phyloP scores from a whole-genome alignment of 2,888 invertebrate species.

The Archaeoteleia sp. region DNA sequence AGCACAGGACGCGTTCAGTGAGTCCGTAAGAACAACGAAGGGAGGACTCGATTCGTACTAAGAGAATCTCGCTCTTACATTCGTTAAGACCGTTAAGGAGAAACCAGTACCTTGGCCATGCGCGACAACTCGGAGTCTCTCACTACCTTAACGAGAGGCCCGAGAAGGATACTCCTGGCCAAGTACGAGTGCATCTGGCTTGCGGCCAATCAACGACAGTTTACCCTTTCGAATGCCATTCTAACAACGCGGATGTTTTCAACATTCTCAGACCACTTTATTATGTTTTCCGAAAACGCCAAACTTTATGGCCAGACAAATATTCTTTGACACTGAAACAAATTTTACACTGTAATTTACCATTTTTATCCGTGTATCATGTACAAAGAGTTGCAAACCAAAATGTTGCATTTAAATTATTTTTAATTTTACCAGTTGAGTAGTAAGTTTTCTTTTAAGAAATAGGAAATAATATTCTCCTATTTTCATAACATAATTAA shows the following conservation, averaged over 20 bases:
- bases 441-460: no score
- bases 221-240: slow-evolving; percentile 17
- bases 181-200: slow-evolving; percentile 26
- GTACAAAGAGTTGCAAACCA: no score
- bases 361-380: no score
- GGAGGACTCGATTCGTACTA: slow-evolving; percentile 17
- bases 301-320: no score
- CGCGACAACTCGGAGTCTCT: not conserved
- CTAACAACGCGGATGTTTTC: slow-evolving; percentile 35
- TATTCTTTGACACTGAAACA: no score
- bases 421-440: no score
- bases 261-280: no score
- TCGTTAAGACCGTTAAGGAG: slow-evolving; percentile 67
- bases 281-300: no score
- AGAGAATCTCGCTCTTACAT: slow-evolving; percentile 60
- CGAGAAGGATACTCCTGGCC: slow-evolving; percentile 22
- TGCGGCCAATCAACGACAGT: slow-evolving; percentile 33
- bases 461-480: no score
- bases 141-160: slow-evolving; percentile 44
- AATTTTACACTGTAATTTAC: no score
- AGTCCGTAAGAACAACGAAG: slow-evolving; percentile 56
- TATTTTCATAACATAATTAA: no score
- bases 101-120: slow-evolving; percentile 60
- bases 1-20: slow-evolving; percentile 49
- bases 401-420: no score